phyloP scores from a whole-genome alignment of 2,888 invertebrate genomes.

The Elegia similella region DNA sequence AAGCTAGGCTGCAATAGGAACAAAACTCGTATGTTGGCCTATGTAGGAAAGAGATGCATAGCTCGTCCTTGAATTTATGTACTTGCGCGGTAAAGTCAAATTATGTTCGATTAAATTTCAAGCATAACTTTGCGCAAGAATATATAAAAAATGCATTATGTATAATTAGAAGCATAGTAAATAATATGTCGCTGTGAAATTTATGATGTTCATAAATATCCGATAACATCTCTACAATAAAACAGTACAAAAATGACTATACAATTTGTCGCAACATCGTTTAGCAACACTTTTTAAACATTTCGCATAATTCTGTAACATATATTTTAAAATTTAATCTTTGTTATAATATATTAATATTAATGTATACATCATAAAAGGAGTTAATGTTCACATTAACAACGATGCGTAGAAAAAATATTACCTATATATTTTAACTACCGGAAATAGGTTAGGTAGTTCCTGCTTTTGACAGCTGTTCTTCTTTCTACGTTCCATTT shows the following conservation, averaged over 20 bases:
- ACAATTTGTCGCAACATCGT: conserved; percentile 5
- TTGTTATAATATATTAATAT: too few species aligned
- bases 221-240: not conserved
- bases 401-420: conserved; percentile 8
- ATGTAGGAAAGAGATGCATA: conserved; percentile 56
- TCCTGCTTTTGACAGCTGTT: not conserved
- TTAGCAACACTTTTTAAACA: not conserved
- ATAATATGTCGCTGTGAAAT: too few species aligned
- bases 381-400: not conserved
- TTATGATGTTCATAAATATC: too few species aligned
- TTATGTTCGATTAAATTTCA: conserved; percentile 31
- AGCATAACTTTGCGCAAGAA: not conserved
- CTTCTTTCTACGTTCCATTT: not conserved
- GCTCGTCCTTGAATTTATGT: conserved; percentile 56
- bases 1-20: conserved; percentile 49
- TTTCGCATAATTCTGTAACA: not conserved
- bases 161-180: not conserved
- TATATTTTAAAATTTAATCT: not conserved
- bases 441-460: not conserved
- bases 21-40: conserved; percentile 42
- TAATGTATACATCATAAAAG: too few species aligned
- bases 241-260: not conserved
- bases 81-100: conserved; percentile 79
- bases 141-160: not conserved
- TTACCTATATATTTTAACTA: not conserved